Evolutionary conservation across 1,140 invertebrate species (phyloP).

Genomic region (Steinernema feltiae): DNA sequence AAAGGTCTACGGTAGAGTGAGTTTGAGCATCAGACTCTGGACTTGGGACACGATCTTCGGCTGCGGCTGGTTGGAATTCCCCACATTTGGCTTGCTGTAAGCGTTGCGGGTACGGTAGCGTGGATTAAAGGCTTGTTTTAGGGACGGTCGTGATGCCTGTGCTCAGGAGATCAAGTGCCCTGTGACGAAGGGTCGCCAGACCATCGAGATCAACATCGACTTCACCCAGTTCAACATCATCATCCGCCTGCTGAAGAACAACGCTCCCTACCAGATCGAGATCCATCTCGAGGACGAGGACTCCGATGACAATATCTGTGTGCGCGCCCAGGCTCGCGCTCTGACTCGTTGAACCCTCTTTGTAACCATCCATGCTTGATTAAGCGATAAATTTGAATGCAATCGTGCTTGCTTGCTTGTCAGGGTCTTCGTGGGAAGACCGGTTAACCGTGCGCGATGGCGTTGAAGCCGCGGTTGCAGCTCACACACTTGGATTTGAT

Average conservation of each 20-base stretch:
- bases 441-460: no score
- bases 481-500: no score
- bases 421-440: no score
- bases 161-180: conserved; percentile 23
- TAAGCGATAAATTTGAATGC: no score
- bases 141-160: conserved; percentile 7
- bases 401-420: no score
- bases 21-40: conserved; percentile 10
- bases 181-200: conserved; percentile 19
- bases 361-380: no score
- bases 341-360: neutral
- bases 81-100: neutral
- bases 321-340: conserved; percentile 23
- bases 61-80: conserved; percentile 2
- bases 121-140: neutral
- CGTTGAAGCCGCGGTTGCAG: no score
- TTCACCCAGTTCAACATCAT: conserved; percentile 28
- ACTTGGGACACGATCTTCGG: neutral
- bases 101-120: neutral
- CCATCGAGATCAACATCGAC: conserved; percentile 22
- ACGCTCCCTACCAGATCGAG: conserved; percentile 31
- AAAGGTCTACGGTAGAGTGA: conserved; percentile 6
- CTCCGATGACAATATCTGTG: conserved; percentile 7
- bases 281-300: conserved; percentile 14
- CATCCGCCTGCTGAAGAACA: conserved; percentile 27